Evolutionary conservation across 2,797 vertebrate genomes (phyloP).

Genomic region (Periophthalmus magnuspinnatus): DNA sequence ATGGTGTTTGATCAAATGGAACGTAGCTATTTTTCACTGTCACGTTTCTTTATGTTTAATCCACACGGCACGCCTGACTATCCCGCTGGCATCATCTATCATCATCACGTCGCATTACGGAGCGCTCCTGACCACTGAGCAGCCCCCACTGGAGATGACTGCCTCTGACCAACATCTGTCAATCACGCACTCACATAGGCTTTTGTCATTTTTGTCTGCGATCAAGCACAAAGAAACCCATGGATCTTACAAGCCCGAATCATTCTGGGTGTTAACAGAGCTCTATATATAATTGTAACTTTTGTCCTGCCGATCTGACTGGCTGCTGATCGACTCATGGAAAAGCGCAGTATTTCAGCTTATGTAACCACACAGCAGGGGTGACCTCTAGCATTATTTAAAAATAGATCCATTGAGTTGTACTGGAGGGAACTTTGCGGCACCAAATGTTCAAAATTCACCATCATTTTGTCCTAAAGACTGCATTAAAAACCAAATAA

Average conservation of each 20-base stretch:
- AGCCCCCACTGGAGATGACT: slow-evolving; percentile 55
- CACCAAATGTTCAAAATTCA: background rate
- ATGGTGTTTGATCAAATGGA: slow-evolving; percentile 68
- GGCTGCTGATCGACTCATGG: background rate
- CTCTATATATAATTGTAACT: background rate
- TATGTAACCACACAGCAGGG: background rate
- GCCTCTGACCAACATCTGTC: slow-evolving; percentile 67
- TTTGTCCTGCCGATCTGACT: background rate
- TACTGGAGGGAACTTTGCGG: background rate
- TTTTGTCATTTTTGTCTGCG: slow-evolving; percentile 57
- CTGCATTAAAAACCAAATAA: background rate
- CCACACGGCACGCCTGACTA: slow-evolving; percentile 51
- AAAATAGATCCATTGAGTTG: slow-evolving; percentile 2
- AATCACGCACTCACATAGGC: slow-evolving; percentile 51
- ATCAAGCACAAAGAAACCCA: slow-evolving; percentile 45
- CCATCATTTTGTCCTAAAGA: background rate
- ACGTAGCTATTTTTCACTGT: slow-evolving; percentile 72
- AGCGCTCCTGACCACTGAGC: slow-evolving; percentile 70
- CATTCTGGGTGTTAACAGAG: background rate
- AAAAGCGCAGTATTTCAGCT: background rate
- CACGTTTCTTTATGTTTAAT: slow-evolving; percentile 77
- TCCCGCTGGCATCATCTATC: slow-evolving; percentile 74
- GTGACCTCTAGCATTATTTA: background rate
- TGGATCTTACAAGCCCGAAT: slow-evolving; percentile 30
- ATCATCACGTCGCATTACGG: slow-evolving; percentile 67